These are phyloP conservation scores for Nerophis ophidion DNA, from an alignment of 2,113 vertebrate genomes.

Conservation along the genomic window DNA sequence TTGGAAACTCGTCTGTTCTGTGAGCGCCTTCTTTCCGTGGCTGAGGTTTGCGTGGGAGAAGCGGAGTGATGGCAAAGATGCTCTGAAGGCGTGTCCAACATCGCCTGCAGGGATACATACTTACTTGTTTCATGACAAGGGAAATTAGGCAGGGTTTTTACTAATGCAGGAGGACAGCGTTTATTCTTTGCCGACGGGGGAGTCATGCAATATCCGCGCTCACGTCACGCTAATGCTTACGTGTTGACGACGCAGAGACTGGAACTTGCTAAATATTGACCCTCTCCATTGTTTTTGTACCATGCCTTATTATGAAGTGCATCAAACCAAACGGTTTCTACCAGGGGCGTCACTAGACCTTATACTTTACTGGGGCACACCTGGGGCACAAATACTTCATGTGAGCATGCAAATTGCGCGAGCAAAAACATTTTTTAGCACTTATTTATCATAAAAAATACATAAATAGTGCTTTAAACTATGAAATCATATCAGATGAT, in stretches of 20 bases:
- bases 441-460: too few relatives aligned
- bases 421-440: too few relatives aligned
- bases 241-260: conserved; percentile 5
- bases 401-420: too few relatives aligned
- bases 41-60: conserved; percentile 53
- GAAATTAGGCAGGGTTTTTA: conserved; percentile 65
- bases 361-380: too few relatives aligned
- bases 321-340: conserved; percentile 22
- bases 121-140: conserved; percentile 67
- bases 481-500: too few relatives aligned
- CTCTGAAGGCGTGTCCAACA: conserved; percentile 59
- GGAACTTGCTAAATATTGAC: conserved; percentile 3
- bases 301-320: conserved; percentile 6
- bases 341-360: too few relatives aligned
- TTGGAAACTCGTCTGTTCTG: conserved; percentile 44
- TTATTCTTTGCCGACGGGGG: conserved; percentile 27
- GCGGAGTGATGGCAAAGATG: conserved; percentile 62
- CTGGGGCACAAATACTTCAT: too few relatives aligned
- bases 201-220: conserved; percentile 19
- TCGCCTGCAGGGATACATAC: conserved; percentile 61
- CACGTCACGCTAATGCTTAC: neutral
- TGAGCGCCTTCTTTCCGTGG: conserved; percentile 44
- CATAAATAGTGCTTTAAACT: too few relatives aligned
- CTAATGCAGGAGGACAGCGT: conserved; percentile 54
- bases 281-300: too few relatives aligned